These are phyloP conservation scores for Taenaris catops DNA, from an alignment of 2,888 invertebrate genomes.

Conservation along the genomic window DNA sequence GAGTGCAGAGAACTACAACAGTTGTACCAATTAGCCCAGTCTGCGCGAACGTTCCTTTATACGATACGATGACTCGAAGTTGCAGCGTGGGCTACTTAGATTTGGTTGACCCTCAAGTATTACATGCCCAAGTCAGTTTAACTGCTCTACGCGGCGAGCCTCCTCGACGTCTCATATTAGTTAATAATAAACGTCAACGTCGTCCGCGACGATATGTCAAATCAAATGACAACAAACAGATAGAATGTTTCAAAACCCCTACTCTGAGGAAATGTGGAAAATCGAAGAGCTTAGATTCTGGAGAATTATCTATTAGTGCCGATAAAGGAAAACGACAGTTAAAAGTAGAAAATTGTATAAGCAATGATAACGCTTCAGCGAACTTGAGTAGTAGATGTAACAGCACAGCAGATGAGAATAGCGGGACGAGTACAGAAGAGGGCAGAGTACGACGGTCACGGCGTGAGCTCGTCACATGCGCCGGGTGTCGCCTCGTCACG, in stretches of 20 bases:
- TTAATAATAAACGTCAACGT: slow-evolving; percentile 82
- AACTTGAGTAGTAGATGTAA: slow-evolving; percentile 41
- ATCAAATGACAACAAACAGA: slow-evolving; percentile 42
- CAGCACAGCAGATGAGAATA: slow-evolving; percentile 44
- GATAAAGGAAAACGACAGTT: slow-evolving; percentile 52
- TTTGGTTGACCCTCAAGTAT: slow-evolving; percentile 86
- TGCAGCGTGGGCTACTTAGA: slow-evolving; percentile 95
- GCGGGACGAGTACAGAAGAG: slow-evolving; percentile 43
- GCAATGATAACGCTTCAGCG: slow-evolving; percentile 29
- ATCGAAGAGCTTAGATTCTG: slow-evolving; percentile 92
- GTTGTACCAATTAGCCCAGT: slow-evolving; percentile 84
- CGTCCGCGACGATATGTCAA: slow-evolving; percentile 54
- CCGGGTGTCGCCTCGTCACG: slow-evolving; percentile 42
- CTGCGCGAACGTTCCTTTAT: slow-evolving; percentile 55
- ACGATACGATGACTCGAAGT: slow-evolving; percentile 88
- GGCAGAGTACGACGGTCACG: slow-evolving; percentile 30
- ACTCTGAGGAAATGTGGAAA: slow-evolving; percentile 86
- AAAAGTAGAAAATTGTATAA: slow-evolving; percentile 30
- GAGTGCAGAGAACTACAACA: slow-evolving; percentile 75
- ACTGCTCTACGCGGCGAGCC: slow-evolving; percentile 86
- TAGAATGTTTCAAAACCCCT: slow-evolving; percentile 51
- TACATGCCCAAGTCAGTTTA: slow-evolving; percentile 86
- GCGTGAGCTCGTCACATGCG: slow-evolving; percentile 42
- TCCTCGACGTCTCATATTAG: slow-evolving; percentile 87
- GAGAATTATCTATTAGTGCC: slow-evolving; percentile 84